Base-by-base conservation (phyloP, 2,797 vertebrate species). In the Chelon labrosus region DNA sequence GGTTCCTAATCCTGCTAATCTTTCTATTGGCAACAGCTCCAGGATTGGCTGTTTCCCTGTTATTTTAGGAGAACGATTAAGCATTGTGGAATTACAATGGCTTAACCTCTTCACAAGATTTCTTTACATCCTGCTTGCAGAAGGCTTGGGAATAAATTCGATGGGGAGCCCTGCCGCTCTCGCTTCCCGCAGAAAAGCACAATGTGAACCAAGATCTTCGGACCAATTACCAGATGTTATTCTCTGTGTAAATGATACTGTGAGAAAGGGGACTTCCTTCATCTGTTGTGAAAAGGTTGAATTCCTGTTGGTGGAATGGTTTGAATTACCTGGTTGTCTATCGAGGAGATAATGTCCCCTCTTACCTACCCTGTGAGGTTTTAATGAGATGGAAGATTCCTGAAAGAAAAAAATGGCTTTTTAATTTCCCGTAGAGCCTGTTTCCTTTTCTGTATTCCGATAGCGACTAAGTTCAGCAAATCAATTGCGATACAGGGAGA, bases 1-100 rank as follows among this genome's bases (percentile, higher is more conserved):
- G 72, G 3, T 51, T 57, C 65, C 79, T 91, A 89, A 93, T 92
- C 89, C 91, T 64, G 54, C 78, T 91, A 90, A 92, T 91, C 91
- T 88, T 76, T 87, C 69, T 81, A 80, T 20, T 79, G 88, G 87
- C 75, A 44, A 66, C 77, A 71, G 75, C 85, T 86, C 77, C 85
- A 82, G 73, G 73, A 67, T 78, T 13, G 67, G 54, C 75, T 76
- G 82, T 65, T 87, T 83, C 69, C 35, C 72, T 85, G 86, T 88
- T 91, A 86, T 91, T 90, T 85, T 70, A 75, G 81, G 85, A 73
- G 85, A 83, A 90, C 9, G 79, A 90, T 88, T 79, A 84, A 67
- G 74, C 75, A 81, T 85, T 84, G 87, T 90, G 83, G 87, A 84
- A 85, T 90, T 86, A 90, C 90, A 88, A 89, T 85, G 88, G 86